phyloP scores from a whole-genome alignment of 2,888 invertebrate genomes.

The Drosophila pseudotakahashii region DNA sequence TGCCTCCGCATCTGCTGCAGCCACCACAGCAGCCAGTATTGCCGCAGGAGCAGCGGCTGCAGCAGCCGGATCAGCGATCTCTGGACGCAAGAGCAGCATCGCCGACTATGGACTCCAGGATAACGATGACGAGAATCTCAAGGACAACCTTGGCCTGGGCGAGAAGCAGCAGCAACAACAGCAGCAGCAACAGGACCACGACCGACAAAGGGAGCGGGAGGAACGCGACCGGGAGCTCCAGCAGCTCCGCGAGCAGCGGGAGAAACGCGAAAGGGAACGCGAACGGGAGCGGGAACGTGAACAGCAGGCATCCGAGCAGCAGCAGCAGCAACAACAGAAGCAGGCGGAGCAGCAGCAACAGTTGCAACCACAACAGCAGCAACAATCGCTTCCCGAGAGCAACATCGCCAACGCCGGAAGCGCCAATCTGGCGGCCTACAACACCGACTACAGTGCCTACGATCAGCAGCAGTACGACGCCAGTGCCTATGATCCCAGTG shows the following conservation, averaged over 20 bases:
- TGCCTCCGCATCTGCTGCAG: constrained; percentile 25
- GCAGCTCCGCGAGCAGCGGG: constrained; percentile 55
- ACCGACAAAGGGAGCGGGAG: constrained; percentile 52
- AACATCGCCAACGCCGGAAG: constrained; percentile 60
- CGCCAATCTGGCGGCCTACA: constrained; percentile 72
- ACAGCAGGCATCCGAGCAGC: constrained; percentile 57
- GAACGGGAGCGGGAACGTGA: constrained; percentile 57
- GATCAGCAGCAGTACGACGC: constrained; percentile 82
- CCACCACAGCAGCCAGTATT: constrained; percentile 43
- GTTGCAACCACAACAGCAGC: no score
- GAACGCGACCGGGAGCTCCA: constrained; percentile 42
- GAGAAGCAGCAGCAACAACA: constrained; percentile 80
- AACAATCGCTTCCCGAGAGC: constrained; percentile 48
- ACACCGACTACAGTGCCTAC: constrained; percentile 81
- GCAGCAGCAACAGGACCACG: constrained; percentile 50
- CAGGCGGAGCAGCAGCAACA: constrained; percentile 32
- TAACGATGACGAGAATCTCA: constrained; percentile 84
- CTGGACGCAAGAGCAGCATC: constrained; percentile 42
- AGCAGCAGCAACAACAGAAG: constrained; percentile 37
- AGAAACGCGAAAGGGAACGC: constrained; percentile 53
- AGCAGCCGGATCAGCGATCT: constrained; percentile 35
- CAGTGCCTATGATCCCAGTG: constrained; percentile 74
- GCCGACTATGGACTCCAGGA: constrained; percentile 78
- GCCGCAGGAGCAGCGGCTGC: constrained; percentile 54
- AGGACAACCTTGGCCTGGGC: constrained; percentile 83